Percentiles rank a stretch among this genome's conserved stretches.
phyloP scores from a whole-genome alignment of 1,140 invertebrate species.

The Chymomyza costata region DNA sequence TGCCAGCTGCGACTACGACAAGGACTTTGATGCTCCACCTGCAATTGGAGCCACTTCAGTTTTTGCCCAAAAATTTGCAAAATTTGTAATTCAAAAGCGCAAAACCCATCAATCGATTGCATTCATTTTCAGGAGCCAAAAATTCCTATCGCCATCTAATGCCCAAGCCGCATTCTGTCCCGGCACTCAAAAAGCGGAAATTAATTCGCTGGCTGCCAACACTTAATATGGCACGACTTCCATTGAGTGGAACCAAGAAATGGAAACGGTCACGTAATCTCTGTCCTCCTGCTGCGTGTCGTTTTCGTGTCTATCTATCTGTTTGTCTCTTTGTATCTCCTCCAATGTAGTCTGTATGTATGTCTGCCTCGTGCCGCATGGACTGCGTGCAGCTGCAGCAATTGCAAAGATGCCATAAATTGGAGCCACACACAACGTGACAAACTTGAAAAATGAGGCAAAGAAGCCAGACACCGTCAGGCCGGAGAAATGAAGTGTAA shows the following conservation, averaged over 20 bases:
- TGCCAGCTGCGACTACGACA: not conserved
- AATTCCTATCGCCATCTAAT: not conserved
- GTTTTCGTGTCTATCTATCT: too few relatives aligned
- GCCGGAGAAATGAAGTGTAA: too few relatives aligned
- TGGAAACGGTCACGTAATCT: not conserved
- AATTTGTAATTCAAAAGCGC: constrained; percentile 44
- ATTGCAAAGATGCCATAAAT: too few relatives aligned
- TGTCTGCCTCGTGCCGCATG: too few relatives aligned
- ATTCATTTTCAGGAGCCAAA: not conserved
- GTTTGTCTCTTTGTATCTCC: too few relatives aligned
- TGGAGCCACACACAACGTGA: too few relatives aligned
- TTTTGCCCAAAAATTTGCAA: constrained; percentile 32
- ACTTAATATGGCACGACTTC: constrained; percentile 38
- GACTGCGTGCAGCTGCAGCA: too few relatives aligned
- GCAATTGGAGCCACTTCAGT: constrained; percentile 30
- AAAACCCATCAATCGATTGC: not conserved
- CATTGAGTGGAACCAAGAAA: not conserved
- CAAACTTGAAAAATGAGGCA: too few relatives aligned
- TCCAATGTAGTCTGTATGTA: too few relatives aligned
- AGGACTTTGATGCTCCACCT: constrained; percentile 15
- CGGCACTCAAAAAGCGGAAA: constrained; percentile 46
- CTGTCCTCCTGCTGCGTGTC: too few relatives aligned
- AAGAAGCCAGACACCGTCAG: too few relatives aligned
- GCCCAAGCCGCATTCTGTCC: constrained; percentile 2
- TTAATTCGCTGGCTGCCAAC: constrained; percentile 44